Base-by-base conservation (phyloP, 1,140 invertebrate genomes). In the Bursaphelenchus mucronatus region DNA sequence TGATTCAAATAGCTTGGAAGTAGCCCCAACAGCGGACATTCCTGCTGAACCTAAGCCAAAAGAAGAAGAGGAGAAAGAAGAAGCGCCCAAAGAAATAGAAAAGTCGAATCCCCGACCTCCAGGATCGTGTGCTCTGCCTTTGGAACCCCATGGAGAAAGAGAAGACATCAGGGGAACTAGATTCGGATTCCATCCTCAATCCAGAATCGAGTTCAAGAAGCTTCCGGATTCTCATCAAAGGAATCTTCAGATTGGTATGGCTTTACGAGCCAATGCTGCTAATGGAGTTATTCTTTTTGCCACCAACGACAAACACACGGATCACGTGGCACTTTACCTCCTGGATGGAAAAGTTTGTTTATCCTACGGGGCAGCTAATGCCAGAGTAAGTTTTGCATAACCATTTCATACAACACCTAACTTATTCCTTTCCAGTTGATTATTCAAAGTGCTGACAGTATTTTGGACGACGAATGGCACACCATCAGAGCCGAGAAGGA, bases 381-480 rank as follows among this genome's bases (percentile, higher is more conserved):
- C 87, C n/a, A 82, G 86, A 0, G 87, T 85, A 66, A 61, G 62
- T 61, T 44, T 69, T 46, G 11, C 53, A 50, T 15, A n/a, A 21
- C 8, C 46, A 54, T 15, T 41, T 15, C 19, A 47, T 17, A 21
- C 17, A 52, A 40, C 30, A 41, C n/a, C 30, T 40, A 43, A 59
- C n/a, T 51, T 45, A 9, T 10, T 63, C 9, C 56, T 39, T 74
- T 66, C 19, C 45, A 80, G 72, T 64, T 75, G 46, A 55, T 57
- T 10, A 61, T 81, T 19, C 67, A 61, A 53, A 72, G 75, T 51
- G 73, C 53, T 11, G 55, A 58, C 11, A 68, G 82, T 10, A 88
- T 91, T 64, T 89, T 91, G 71, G 92, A 96, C 81, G 88, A 88
- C 8, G 77, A 88, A 44, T 97, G 93, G 94, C 94, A 97, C 78